phyloP scores from a whole-genome alignment of 2,797 vertebrate genomes.

The Phrynocephalus forsythii region DNA sequence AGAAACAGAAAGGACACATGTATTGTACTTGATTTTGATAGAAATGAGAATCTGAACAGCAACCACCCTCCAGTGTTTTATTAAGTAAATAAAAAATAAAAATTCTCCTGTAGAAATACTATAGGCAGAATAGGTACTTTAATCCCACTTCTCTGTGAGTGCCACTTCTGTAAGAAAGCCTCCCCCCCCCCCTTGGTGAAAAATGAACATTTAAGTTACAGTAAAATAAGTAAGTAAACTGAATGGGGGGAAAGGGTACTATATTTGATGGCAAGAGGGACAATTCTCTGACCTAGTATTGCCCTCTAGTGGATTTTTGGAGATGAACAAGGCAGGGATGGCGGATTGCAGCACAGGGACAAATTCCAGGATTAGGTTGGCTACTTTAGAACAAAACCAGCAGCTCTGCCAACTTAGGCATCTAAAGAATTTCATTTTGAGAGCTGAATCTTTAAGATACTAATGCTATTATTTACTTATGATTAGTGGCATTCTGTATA shows the following conservation, averaged over 20 bases:
- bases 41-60: constrained; percentile 34
- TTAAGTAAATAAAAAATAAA: no score
- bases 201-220: constrained; percentile 25
- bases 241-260: background rate
- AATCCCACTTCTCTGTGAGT: constrained; percentile 50
- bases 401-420: background rate
- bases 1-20: accelerated
- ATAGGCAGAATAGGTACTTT: constrained; percentile 33
- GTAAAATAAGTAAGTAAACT: constrained; percentile 32
- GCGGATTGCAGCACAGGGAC: background rate
- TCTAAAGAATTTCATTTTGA: background rate
- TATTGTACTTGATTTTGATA: constrained; percentile 3
- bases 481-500: no score
- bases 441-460: background rate
- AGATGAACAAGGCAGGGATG: constrained; percentile 12
- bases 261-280: background rate
- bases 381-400: background rate
- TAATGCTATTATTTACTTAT: no score
- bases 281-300: constrained; percentile 64
- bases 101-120: constrained; percentile 31
- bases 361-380: background rate
- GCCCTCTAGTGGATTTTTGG: constrained; percentile 70
- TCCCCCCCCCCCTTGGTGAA: constrained; percentile 14
- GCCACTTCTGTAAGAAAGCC: constrained; percentile 53
- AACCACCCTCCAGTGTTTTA: no score